These are phyloP conservation scores for Ursus arctos DNA, from an alignment of 2,113 vertebrate species.

Conservation along the genomic window DNA sequence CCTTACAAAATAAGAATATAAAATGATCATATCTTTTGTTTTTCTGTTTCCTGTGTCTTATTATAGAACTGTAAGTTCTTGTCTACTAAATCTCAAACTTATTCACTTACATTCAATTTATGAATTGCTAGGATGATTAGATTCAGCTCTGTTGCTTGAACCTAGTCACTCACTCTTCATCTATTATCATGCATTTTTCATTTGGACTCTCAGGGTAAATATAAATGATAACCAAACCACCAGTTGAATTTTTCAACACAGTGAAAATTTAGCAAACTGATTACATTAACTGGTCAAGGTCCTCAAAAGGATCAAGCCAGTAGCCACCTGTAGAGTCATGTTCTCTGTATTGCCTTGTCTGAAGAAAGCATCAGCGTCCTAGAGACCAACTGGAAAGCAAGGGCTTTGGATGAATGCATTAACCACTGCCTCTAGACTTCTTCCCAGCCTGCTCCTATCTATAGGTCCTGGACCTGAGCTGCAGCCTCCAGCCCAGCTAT, in stretches of 20 bases:
- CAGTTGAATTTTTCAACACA: conserved; percentile 15
- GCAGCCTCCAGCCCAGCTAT: neutral
- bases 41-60: neutral
- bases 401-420: neutral
- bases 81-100: neutral
- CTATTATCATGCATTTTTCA: neutral
- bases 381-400: neutral
- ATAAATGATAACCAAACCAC: neutral
- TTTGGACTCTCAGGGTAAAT: neutral
- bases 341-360: neutral
- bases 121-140: neutral
- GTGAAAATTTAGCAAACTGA: conserved; percentile 24
- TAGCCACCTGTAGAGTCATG: neutral
- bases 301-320: neutral
- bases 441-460: neutral
- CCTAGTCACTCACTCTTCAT: neutral
- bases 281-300: neutral
- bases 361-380: neutral
- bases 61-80: neutral
- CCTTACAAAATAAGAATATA: neutral
- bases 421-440: neutral
- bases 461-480: neutral
- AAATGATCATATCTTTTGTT: neutral
- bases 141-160: neutral
- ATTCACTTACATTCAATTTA: conserved; percentile 25